Base-by-base conservation (phyloP, 2,113 vertebrate genomes). In the Ptilonorhynchus violaceus region DNA sequence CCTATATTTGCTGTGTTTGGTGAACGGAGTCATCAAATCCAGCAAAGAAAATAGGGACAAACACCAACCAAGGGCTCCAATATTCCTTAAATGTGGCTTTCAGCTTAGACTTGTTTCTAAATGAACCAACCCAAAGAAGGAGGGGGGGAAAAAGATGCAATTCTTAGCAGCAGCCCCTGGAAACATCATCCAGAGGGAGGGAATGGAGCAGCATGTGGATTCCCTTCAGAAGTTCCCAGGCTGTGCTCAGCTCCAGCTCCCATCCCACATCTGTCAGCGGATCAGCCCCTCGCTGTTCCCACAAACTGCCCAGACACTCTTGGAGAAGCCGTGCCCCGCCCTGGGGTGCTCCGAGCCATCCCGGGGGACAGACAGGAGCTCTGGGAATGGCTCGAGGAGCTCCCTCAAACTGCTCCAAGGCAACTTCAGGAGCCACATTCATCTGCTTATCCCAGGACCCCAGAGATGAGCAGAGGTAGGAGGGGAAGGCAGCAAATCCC, bases 81-180 rank as follows among this genome's bases (percentile, higher is more conserved):
- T 35, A 94, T 67, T 67, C 56, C 33, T 92, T 42, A 78, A 87
- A 82, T 17, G 80, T 85, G 73, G 68, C 52, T 91, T 93, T 93
- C 88, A 87, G 53, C 33, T 63, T 42, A 39, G 44, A 47, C 87
- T 81, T 74, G 33, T 24, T 87, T 72, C 55, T 30, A 74, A 85
- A 50, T 15, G 37, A 91, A 85, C 31, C n/a, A 53, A 73, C 6
- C 22, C 59, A 24, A 64, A 11, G 3, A 1, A 4, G 6, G 12
- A 5, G 9, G 2, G 3, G 46, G 22, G 24, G 20, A 3, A 7
- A 13, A 64, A 23, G 22, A 53, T 9, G 25, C 30, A 63, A 12
- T 62, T 83, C 53, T 22, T 35, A 69, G 72, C 66, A 83, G n/a
- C 67, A 95, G 76, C 21, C 12, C 46, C 46, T 67, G 73, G 86